Conservation (phyloP, 2,888 invertebrate species). For the Dryococelus australis region DNA sequence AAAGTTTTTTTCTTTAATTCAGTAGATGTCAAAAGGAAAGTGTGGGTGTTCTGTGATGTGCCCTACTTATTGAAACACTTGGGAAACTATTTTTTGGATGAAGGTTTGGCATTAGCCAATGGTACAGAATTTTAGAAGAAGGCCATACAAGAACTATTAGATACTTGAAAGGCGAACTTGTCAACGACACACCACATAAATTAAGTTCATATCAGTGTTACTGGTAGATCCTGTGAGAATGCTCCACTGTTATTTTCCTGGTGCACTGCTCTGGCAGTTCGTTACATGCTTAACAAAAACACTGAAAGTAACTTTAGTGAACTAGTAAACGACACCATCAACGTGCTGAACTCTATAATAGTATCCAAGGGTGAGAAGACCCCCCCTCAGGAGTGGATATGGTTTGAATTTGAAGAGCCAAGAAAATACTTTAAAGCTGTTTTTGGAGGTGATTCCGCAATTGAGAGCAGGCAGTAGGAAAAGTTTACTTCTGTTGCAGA, state of each 20-base stretch:
- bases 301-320: not conserved
- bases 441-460: not conserved
- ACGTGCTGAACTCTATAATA: too few species aligned
- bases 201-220: not conserved
- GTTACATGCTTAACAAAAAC: not conserved
- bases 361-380: too few species aligned
- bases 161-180: not conserved
- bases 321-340: not conserved
- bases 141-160: not conserved
- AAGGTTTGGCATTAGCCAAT: not conserved
- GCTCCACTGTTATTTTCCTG: not conserved
- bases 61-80: not conserved
- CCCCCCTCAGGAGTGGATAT: not conserved
- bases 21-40: too few species aligned
- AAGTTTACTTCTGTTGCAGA: not conserved
- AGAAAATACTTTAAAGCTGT: not conserved
- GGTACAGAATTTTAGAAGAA: not conserved
- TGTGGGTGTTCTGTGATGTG: not conserved
- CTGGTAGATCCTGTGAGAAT: not conserved
- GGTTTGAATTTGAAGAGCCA: slow-evolving; percentile 1
- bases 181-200: not conserved
- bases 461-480: not conserved
- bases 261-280: not conserved
- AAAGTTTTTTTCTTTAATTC: too few species aligned
- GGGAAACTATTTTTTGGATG: not conserved